A percentile compares a stretch with the other conserved stretches of the same genome.
These are phyloP conservation scores for Muscicapa adusta DNA, from an alignment of 2,113 vertebrate species.

Conservation along the genomic window DNA sequence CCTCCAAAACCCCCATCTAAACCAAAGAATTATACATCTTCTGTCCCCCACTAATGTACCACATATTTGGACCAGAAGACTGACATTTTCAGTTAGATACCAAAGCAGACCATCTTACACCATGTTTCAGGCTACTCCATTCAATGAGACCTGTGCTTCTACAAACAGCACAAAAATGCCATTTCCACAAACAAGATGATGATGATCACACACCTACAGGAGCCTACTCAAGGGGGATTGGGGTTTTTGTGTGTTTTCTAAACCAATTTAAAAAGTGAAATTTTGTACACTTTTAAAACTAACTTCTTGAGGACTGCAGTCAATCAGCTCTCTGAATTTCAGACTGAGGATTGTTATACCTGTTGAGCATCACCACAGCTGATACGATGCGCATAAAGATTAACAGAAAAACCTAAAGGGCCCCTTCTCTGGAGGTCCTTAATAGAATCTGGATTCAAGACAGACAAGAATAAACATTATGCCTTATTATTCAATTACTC, in stretches of 20 bases:
- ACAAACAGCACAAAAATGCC: not conserved
- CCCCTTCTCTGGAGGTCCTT: not conserved
- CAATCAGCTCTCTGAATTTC: not conserved
- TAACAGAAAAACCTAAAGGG: not conserved
- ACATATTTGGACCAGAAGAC: not conserved
- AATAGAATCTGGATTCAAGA: not conserved
- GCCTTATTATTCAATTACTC: not conserved
- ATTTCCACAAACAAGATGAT: not conserved
- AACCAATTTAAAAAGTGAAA: not conserved
- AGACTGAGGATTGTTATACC: not conserved
- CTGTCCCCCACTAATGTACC: not conserved
- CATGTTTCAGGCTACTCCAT: not conserved
- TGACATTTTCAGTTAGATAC: not conserved
- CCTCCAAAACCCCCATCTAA: fast-evolving
- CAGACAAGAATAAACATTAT: not conserved
- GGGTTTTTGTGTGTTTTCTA: not conserved
- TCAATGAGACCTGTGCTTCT: not conserved
- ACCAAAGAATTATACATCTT: not conserved
- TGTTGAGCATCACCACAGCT: not conserved
- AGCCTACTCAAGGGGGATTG: not conserved
- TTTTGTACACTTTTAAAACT: not conserved
- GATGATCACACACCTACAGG: not conserved
- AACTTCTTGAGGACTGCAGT: not conserved
- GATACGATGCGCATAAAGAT: not conserved
- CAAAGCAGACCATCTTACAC: not conserved